Evolutionary conservation across 2,888 invertebrate species (phyloP).

Genomic region (Gortyna flavago): DNA sequence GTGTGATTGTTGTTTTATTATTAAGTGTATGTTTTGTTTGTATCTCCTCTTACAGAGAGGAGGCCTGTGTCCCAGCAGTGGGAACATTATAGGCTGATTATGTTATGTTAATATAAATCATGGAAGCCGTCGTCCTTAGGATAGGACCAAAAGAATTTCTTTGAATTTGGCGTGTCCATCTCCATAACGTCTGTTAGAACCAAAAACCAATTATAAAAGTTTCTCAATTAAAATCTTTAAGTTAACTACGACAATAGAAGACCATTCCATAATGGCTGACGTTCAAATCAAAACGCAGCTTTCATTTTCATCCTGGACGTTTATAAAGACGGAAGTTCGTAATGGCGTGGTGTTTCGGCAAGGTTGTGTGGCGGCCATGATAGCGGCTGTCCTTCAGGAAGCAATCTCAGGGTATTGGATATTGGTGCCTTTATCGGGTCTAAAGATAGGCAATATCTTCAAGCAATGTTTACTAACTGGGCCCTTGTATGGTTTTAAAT

Average conservation of each 20-base stretch:
- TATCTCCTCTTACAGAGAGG: too few relatives aligned
- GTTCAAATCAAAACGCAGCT: constrained; percentile 7
- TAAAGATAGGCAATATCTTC: background rate
- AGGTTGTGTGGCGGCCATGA: constrained; percentile 48
- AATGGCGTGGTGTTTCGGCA: constrained; percentile 33
- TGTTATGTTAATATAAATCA: background rate
- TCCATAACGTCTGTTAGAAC: background rate
- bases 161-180: background rate
- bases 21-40: too few relatives aligned
- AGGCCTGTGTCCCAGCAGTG: too few relatives aligned
- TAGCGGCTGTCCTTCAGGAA: constrained; percentile 42
- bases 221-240: constrained; percentile 14
- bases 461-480: constrained; percentile 13
- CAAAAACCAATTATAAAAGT: constrained; percentile 10
- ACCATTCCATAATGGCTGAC: background rate
- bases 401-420: constrained; percentile 3
- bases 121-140: background rate
- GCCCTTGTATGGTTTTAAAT: background rate
- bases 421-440: constrained; percentile 14
- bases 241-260: background rate
- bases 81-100: too few relatives aligned
- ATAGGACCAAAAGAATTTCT: background rate
- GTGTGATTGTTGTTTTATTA: too few relatives aligned
- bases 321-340: constrained; percentile 28
- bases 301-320: background rate